Percentiles rank a stretch among this genome's conserved stretches.
Evolutionary conservation across 2,113 vertebrate species (phyloP).

Genomic region (Elaphurus davidianus): DNA sequence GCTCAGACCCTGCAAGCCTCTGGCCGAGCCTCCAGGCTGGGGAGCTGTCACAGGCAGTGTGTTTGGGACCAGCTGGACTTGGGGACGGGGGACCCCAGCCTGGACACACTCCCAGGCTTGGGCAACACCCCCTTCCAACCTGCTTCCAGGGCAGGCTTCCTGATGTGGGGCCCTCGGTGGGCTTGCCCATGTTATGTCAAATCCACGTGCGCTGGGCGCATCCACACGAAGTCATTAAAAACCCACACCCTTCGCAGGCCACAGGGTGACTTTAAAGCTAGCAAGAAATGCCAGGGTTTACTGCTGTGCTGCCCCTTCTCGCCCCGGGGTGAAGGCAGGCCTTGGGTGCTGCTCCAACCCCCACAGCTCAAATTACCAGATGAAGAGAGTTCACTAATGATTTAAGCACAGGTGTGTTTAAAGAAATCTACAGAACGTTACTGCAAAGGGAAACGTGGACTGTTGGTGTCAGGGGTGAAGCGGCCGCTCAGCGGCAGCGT

Average conservation of each 20-base stretch:
- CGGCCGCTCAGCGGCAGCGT: rapidly evolving
- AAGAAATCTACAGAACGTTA: constrained; percentile 52
- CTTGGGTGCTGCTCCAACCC: not conserved
- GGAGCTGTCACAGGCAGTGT: not conserved
- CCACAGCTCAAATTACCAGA: constrained; percentile 18
- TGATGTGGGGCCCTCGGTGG: not conserved
- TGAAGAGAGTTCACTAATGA: constrained; percentile 47
- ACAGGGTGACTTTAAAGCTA: not conserved
- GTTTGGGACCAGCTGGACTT: not conserved
- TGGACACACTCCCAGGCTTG: not conserved
- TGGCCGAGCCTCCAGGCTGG: not conserved
- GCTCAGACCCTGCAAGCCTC: not conserved
- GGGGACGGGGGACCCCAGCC: not conserved
- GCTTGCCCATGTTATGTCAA: not conserved
- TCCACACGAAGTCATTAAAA: not conserved
- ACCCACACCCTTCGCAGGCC: not conserved
- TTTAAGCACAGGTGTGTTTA: constrained; percentile 35
- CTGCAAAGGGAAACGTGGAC: constrained; percentile 6
- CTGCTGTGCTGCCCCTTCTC: not conserved
- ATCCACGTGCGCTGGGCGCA: rapidly evolving
- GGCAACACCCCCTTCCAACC: rapidly evolving
- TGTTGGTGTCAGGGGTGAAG: not conserved
- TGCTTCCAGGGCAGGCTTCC: not conserved
- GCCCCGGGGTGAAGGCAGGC: not conserved
- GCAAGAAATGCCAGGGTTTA: not conserved